Conservation (phyloP, 2,888 invertebrate genomes). For the Xylota sylvarum region DNA sequence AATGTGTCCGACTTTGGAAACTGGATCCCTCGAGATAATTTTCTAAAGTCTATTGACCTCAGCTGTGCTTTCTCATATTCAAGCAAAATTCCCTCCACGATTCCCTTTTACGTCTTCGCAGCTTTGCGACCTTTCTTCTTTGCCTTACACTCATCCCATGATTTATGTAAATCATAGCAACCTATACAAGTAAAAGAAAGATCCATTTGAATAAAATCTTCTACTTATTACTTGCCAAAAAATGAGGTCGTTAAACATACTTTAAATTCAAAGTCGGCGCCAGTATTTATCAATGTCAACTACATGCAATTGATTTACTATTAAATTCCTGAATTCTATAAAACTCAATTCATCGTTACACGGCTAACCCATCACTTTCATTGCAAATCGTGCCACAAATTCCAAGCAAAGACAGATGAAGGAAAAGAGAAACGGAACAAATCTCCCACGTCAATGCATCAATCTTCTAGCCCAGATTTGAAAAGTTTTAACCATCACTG, state of each 20-base stretch:
- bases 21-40: too few species aligned
- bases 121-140: too few species aligned
- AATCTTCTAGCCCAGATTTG: constrained; percentile 15
- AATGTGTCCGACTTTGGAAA: too few species aligned
- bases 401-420: neutral
- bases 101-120: too few species aligned
- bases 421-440: neutral
- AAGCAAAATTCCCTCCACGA: too few species aligned
- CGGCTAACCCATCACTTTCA: constrained; percentile 12
- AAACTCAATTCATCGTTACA: constrained; percentile 22
- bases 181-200: too few species aligned
- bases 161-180: too few species aligned
- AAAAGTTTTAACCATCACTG: constrained; percentile 6
- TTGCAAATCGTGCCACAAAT: constrained; percentile 15
- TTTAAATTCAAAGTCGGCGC: constrained; percentile 23
- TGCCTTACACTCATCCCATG: too few species aligned
- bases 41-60: too few species aligned
- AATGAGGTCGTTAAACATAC: neutral
- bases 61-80: too few species aligned
- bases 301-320: constrained; percentile 11
- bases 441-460: constrained; percentile 26
- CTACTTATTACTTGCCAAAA: neutral
- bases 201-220: neutral
- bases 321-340: constrained; percentile 18
- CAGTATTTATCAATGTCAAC: constrained; percentile 25